Evolutionary conservation across 1,140 invertebrate species (phyloP).

Genomic region (Lepeophtheirus salmonis): DNA sequence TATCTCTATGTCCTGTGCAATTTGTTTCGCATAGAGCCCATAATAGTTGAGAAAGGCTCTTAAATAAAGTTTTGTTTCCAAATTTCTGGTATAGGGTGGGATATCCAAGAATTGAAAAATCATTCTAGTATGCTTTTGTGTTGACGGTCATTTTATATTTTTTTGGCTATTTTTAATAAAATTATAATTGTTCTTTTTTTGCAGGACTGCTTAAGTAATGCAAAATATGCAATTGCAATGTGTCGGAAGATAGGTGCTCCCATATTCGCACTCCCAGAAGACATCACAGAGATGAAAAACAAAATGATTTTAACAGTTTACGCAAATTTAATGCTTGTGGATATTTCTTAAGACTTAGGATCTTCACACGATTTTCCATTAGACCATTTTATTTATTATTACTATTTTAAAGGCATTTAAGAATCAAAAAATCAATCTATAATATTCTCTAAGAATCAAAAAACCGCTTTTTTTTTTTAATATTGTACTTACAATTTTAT

Average conservation of each 20-base stretch:
- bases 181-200: constrained; percentile 22
- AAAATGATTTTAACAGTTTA: constrained; percentile 18
- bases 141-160: background rate
- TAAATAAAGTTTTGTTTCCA: no score
- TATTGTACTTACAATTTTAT: no score
- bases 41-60: no score
- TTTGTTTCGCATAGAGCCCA: no score
- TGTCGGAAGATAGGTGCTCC: constrained; percentile 88
- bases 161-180: background rate
- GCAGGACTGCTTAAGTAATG: constrained; percentile 82
- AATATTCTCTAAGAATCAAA: no score
- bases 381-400: no score
- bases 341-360: constrained; percentile 12
- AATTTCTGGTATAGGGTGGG: no score
- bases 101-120: background rate
- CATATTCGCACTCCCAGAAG: constrained; percentile 96
- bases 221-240: constrained; percentile 96
- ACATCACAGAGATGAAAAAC: constrained; percentile 39
- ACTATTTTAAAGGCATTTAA: no score
- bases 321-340: constrained; percentile 16
- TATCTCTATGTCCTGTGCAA: no score
- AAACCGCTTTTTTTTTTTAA: no score
- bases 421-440: no score
- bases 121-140: background rate
- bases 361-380: no score